Conservation (phyloP, 2,797 vertebrate species). For the Enoplosus armatus region DNA sequence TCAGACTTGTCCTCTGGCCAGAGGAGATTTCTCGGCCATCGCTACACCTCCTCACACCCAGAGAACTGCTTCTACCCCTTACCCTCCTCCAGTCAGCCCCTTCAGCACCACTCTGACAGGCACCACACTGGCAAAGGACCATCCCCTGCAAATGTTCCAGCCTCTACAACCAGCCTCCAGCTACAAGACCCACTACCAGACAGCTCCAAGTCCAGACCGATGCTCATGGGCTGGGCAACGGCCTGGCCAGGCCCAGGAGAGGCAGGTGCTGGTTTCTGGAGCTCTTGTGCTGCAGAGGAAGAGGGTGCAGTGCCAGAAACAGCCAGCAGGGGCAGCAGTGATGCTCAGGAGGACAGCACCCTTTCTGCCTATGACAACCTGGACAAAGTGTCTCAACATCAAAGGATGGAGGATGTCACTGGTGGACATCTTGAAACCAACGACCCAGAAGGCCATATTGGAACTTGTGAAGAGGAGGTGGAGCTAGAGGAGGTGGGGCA, state of each 20-base stretch:
- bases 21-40: constrained; percentile 69
- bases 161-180: constrained; percentile 42
- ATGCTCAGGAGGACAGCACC: constrained; percentile 79
- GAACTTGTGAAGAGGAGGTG: constrained; percentile 10
- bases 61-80: constrained; percentile 75
- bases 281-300: constrained; percentile 12
- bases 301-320: constrained; percentile 12
- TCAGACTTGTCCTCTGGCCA: constrained; percentile 54
- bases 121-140: background rate
- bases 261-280: constrained; percentile 50
- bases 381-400: constrained; percentile 38
- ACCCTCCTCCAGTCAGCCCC: constrained; percentile 55
- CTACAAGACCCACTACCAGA: constrained; percentile 33
- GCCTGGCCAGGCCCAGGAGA: constrained; percentile 49
- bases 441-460: background rate
- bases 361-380: constrained; percentile 85
- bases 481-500: constrained; percentile 45
- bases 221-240: constrained; percentile 56
- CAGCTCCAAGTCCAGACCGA: constrained; percentile 18
- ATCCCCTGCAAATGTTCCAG: constrained; percentile 5
- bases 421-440: constrained; percentile 9
- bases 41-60: constrained; percentile 75
- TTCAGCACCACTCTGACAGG: constrained; percentile 34
- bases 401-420: constrained; percentile 21
- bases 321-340: constrained; percentile 75